Evolutionary conservation across 2,797 vertebrate genomes (phyloP).

Genomic region (Enteromius mattozi): DNA sequence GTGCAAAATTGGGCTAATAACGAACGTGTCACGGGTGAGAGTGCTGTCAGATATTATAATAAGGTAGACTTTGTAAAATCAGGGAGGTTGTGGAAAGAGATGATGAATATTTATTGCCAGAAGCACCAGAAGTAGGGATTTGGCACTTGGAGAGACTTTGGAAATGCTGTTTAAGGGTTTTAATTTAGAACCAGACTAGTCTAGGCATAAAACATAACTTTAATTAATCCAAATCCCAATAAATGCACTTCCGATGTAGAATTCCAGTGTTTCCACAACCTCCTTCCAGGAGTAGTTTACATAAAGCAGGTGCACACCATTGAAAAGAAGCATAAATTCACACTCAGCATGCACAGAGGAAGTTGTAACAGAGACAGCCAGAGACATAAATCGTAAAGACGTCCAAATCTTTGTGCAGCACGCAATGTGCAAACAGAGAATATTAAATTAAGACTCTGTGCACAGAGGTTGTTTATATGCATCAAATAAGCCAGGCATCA

Average conservation of each 20-base stretch:
- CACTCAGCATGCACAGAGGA: constrained; percentile 16
- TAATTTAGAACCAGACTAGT: neutral
- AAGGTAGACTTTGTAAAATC: constrained; percentile 40
- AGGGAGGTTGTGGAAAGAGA: constrained; percentile 3
- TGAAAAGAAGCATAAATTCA: neutral
- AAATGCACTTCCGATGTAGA: neutral
- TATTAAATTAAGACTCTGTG: constrained; percentile 15
- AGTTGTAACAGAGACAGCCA: neutral
- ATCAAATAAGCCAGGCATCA: constrained; percentile 25
- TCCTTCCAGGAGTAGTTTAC: neutral
- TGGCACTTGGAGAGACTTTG: neutral
- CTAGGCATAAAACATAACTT: neutral
- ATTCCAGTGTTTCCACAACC: neutral
- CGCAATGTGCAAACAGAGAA: neutral
- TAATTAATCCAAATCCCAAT: neutral
- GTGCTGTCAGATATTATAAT: constrained; percentile 60
- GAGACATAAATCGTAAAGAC: constrained; percentile 8
- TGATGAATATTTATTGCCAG: neutral
- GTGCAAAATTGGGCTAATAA: constrained; percentile 62
- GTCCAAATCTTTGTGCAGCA: neutral
- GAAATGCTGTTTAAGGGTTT: neutral
- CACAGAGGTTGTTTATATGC: constrained; percentile 1
- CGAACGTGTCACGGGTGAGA: constrained; percentile 60
- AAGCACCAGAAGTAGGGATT: neutral
- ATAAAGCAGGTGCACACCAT: neutral